Base-by-base conservation (phyloP, 1,140 invertebrate genomes). In the Penaeus chinensis region DNA sequence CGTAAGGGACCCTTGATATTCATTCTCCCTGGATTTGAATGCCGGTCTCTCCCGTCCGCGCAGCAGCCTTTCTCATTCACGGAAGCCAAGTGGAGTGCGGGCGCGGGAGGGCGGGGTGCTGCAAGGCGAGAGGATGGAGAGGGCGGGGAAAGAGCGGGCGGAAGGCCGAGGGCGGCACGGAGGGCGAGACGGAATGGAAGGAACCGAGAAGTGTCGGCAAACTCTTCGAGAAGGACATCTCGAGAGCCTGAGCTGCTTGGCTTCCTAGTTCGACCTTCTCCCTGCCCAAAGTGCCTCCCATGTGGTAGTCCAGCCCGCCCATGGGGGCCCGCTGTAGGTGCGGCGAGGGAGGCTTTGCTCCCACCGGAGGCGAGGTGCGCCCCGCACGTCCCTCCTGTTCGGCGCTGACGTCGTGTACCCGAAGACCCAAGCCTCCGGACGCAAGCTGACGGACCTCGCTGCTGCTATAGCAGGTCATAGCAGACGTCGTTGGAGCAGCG, bases 31-130 rank as follows among this genome's bases (percentile, higher is more conserved):
- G 54, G 54, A 54, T 54, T 11, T 8, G 54, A 54, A 54, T 0
- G 54, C 54, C 54, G 54, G 54, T 13, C 54, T 11, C 54, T 54
- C 16, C 54, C 54, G 10, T 54, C 54, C 54, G 47, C 54, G 54
- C 16, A 54, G 54, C 16, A 16, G 18, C 13, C 66, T 71, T 22
- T 16, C 66, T 83, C 37, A 83, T 47, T 27, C 24, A 63, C 60
- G 87, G 87, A 27, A 88, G n/a, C 87, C 82, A 84, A 4, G 82
- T 18, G n/a, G 82, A 82, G 76, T 84, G 82, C 20, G 87, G 87
- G 82, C 82, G 82, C 27, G 74, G 42, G 24, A 88, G 76, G 42
- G 74, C 65, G 47, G 79, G 77, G 47, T 84, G 87, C 65, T 88
- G 87, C 16, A 88, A 82, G 62, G 87, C 77, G 8, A 88, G 82